Base-by-base conservation (phyloP, 64 coral and sea anemone genomes). In the Orbicella faveolata region DNA sequence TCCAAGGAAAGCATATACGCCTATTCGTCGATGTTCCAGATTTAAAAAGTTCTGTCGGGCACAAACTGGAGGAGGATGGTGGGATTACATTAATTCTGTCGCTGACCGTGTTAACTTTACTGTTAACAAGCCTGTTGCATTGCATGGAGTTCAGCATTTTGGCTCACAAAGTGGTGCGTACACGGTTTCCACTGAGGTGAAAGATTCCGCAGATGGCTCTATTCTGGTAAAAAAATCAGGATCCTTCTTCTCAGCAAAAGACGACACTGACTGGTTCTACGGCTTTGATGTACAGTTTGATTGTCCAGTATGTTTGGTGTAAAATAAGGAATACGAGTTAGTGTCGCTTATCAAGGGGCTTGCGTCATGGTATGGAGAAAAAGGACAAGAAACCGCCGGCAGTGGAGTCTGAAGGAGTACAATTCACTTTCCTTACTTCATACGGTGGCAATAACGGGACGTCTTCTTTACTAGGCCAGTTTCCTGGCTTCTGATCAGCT, bases 251-350 rank as follows among this genome's bases (percentile, higher is more conserved):
- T 65, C 54, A 83, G 25, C 67, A 66, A 83, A 35, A 23, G 30
- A n/a, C 30, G 80, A 34, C 2, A 0, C 18, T 18, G 4, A 35
- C 0, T 23, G 1, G 14, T 67, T 66, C 65, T 83, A 66, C 37
- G 80, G 62, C 16, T 83, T 67, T 83, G 80, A 83, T 26, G 62
- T 83, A 26, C 61, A 63, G 34, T 83, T 83, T 65, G 18, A 66
- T 9, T 4, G 59, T 83, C 80, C 80, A 14, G 6, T 83, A 21
- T 5, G 12, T 17, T 21, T 83, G 36, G 34, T 63, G 15, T 18
- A 14, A 83, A 18, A 19, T 1, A 83, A 41, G 9, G 7, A 10
- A 20, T 83, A 83, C 7, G 18, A 36, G 15, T 39, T 83, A 65
- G 20, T 36, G 15, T 83, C 80, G 9, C 0, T 0, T 37, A 26